phyloP scores from a whole-genome alignment of 2,888 invertebrate genomes.

The Oscheius sp. region DNA sequence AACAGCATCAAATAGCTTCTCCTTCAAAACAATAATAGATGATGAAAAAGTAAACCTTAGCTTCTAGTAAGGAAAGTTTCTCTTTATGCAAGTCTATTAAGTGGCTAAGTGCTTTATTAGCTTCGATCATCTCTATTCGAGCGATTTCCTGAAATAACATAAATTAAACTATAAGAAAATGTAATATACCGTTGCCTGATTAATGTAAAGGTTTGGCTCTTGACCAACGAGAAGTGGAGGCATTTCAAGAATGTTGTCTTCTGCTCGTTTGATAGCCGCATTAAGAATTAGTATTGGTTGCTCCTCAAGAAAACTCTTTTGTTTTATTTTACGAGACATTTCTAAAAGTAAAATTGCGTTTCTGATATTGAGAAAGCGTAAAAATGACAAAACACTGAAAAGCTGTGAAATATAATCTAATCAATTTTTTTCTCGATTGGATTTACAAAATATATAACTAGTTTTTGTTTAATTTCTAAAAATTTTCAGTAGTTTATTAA shows the following conservation, averaged over 20 bases:
- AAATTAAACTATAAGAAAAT: background rate
- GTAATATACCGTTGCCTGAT: constrained; percentile 1
- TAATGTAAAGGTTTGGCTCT: background rate
- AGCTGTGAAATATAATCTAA: background rate
- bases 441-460: no score
- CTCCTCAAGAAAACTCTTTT: background rate
- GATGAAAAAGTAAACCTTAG: background rate
- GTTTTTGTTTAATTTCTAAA: no score
- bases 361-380: background rate
- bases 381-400: background rate
- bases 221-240: background rate
- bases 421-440: no score
- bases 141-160: constrained; percentile 8
- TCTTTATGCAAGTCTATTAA: background rate
- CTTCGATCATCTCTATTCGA: background rate
- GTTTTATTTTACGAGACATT: background rate
- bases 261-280: background rate
- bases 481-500: no score
- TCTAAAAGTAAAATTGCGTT: background rate
- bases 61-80: background rate
- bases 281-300: background rate
- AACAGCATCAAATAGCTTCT: background rate
- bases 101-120: background rate
- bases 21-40: background rate
- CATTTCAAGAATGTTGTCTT: background rate